Base-by-base conservation (phyloP, 1,140 invertebrate genomes). In the Panagrolaimus sp. region DNA sequence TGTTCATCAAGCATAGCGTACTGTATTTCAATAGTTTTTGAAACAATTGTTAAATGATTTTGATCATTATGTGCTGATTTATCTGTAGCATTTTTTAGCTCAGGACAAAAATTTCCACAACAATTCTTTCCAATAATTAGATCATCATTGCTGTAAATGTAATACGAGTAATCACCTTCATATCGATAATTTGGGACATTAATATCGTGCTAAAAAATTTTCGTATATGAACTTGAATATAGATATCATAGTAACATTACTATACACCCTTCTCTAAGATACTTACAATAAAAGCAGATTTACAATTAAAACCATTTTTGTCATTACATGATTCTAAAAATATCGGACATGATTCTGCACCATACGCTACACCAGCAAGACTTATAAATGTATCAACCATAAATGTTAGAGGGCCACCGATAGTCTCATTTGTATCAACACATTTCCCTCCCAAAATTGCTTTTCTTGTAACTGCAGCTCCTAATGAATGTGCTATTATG, bases 371-470 rank as follows among this genome's bases (percentile, higher is more conserved):
- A 0, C 51, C 51, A 13, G 51, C 51, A 11, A 57, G 9, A 5
- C 51, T 27, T 1, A 67, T 14, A 38, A 67, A 43, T 9, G 42
- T 57, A 16, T 68, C 63, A 13, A 72, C 38, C 72, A 72, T 46
- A 9, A 69, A n/a, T 13, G 72, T 74, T 13, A 74, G 5, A 8
- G 72, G 45, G 27, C 27, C 20, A 4, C 72, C 72, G 0, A 74
- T 23, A 38, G 74, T 25, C 16, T 74, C 74, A n/a, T 46, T 43
- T 11, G 74, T 74, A 25, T 74, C 73, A 4, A 75, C 74, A 63
- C 73, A 74, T 27, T 20, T 20, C 27, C 72, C 72, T 0, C 72
- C 72, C n/a, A 74, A 27, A 53, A 74, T 74, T 7, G 74, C 72
- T 47, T 74, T 74, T 14, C 72, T 45, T 3, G 63, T n/a, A 48